Evolutionary conservation across 2,113 vertebrate genomes (phyloP).

Genomic region (Corapipo altera): DNA sequence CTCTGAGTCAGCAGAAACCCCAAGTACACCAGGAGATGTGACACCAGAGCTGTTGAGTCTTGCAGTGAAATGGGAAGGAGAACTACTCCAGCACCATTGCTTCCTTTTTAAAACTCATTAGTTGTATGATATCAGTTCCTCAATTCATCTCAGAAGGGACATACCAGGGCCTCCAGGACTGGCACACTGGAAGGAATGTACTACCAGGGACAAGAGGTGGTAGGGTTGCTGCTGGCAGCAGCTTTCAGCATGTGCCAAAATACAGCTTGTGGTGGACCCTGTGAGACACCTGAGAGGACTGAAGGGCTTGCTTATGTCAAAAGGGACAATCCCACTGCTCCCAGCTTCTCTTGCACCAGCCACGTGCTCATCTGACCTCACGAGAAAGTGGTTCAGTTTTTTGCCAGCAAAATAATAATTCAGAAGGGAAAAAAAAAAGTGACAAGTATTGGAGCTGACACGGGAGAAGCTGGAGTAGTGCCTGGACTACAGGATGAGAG

Average conservation of each 20-base stretch:
- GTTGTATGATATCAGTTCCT: background rate
- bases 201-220: background rate
- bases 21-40: background rate
- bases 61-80: background rate
- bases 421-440: background rate
- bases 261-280: background rate
- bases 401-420: background rate
- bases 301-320: background rate
- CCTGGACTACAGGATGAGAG: conserved; percentile 3
- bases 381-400: background rate
- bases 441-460: background rate
- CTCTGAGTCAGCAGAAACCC: background rate
- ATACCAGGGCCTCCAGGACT: background rate
- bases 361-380: background rate
- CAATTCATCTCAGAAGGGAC: background rate
- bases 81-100: background rate
- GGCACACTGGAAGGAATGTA: accelerated
- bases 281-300: background rate
- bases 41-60: background rate
- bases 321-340: background rate
- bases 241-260: background rate
- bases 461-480: background rate
- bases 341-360: background rate
- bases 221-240: background rate
- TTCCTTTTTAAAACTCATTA: background rate